A percentile compares a stretch with the other conserved stretches of the same genome.
Evolutionary conservation across 1,140 invertebrate species (phyloP).

Genomic region (Philotrypesis tridentata): DNA sequence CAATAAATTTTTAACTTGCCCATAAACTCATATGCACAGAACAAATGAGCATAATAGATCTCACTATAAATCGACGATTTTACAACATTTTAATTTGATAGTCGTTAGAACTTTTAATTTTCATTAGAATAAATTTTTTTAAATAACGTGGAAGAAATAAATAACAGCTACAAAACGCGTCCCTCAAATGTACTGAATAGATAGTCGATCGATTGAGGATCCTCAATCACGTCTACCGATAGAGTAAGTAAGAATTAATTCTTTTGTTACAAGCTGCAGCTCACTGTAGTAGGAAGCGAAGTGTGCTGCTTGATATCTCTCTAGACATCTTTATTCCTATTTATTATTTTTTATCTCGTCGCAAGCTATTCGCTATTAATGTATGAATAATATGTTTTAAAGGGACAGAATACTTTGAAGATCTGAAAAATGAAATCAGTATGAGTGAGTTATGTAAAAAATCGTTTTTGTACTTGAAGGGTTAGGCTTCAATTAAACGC

Average conservation of each 20-base stretch:
- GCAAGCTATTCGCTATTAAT: too few species aligned
- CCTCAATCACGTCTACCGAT: neutral
- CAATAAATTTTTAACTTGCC: too few species aligned
- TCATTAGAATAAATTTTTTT: neutral
- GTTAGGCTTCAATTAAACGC: too few species aligned
- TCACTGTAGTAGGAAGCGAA: neutral
- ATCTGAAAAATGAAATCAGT: too few species aligned
- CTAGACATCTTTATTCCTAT: neutral
- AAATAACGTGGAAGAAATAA: neutral
- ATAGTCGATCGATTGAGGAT: neutral
- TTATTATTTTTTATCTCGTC: neutral
- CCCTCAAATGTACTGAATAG: too few species aligned
- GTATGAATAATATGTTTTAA: too few species aligned
- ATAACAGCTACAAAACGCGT: neutral
- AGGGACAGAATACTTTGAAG: too few species aligned
- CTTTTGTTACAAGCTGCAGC: neutral
- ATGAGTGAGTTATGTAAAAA: too few species aligned
- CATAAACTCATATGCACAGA: neutral
- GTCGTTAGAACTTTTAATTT: too few species aligned
- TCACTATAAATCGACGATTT: too few species aligned
- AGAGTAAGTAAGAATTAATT: slow-evolving; percentile 6
- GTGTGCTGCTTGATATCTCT: neutral
- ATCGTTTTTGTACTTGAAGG: too few species aligned
- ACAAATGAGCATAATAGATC: too few species aligned
- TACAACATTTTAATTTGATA: neutral